Base-by-base conservation (phyloP, 2,888 invertebrate species). In the Aphrophora alni region DNA sequence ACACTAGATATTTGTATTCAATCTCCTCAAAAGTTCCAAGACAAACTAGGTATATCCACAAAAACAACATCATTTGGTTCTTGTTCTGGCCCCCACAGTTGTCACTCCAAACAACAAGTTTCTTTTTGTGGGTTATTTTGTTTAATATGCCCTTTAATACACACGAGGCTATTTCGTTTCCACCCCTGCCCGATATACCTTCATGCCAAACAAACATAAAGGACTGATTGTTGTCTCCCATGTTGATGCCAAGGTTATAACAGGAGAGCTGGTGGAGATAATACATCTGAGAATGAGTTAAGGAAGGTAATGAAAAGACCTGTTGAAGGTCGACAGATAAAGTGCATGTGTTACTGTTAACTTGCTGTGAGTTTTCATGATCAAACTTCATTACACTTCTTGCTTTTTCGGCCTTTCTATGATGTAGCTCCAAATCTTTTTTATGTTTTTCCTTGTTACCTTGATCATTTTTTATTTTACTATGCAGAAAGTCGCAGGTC, bases 261-360 rank as follows among this genome's bases (percentile, higher is more conserved):
- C 82, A 81, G 38, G 83, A 84, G 69, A 84, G 78, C 80, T 85
- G 84, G 69, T 85, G 82, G 33, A 81, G 77, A 81, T 86, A 85
- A 79, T 86, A 86, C 83, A 86, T 86, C 80, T 85, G 83, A 44
- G 83, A 81, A 80, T 85, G 86, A 17, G 85, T 85, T 75, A 86
- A 28, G 4, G 71, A 7, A 25, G 71, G 71, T 26, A 71, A 5
- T 2, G 71, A 71, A 8, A 71, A 71, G 25, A 71, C 71, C 25
- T 71, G 71, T 26, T 71, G 71, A 5, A 71, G 27, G 25, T 71
- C 33, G 10, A 33, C 33, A 7, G 33, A 33, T 7, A n/a, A 1
- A 71, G n/a, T 12, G 24, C 70, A 27, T 12, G 14, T 25, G 14
- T 70, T 14, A 27, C 26, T 12, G 4, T n/a, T 70, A 21, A 3